phyloP scores from a whole-genome alignment of 2,888 invertebrate genomes.

The Alcis repandata region DNA sequence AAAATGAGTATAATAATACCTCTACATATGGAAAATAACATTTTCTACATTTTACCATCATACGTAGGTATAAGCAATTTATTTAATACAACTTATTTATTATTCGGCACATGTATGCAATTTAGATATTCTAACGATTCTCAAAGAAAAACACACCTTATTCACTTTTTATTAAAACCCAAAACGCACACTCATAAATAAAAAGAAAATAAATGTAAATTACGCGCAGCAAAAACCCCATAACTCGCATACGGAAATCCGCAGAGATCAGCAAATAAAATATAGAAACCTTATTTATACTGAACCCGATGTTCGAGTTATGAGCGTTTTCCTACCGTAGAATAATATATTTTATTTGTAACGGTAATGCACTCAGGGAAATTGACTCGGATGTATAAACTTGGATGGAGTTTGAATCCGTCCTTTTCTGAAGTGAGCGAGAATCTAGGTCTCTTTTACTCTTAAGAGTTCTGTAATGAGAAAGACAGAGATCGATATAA shows the following conservation, averaged over 20 bases:
- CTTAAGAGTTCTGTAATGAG: no score
- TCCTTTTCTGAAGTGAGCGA: no score
- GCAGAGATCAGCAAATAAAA: conserved; percentile 62
- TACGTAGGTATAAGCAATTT: no score
- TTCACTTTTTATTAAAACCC: background rate
- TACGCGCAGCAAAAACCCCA: conserved; percentile 52
- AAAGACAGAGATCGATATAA: no score
- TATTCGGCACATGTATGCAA: background rate
- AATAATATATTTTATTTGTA: conserved; percentile 63
- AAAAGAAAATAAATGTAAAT: conserved; percentile 51
- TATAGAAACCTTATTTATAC: conserved; percentile 64
- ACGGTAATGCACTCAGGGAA: conserved; percentile 71
- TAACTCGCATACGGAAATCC: conserved; percentile 54
- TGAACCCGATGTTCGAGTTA: conserved; percentile 58
- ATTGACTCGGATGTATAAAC: conserved; percentile 58
- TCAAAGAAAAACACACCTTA: background rate
- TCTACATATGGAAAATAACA: no score
- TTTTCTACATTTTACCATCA: no score
- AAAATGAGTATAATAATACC: no score
- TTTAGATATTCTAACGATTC: background rate
- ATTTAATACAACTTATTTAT: no score
- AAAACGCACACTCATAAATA: conserved; percentile 12
- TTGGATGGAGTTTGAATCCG: conserved; percentile 11
- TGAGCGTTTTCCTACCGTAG: conserved; percentile 50
- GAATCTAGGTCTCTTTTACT: no score